phyloP scores from a whole-genome alignment of 1,140 invertebrate species.

The Drosophila bocki region DNA sequence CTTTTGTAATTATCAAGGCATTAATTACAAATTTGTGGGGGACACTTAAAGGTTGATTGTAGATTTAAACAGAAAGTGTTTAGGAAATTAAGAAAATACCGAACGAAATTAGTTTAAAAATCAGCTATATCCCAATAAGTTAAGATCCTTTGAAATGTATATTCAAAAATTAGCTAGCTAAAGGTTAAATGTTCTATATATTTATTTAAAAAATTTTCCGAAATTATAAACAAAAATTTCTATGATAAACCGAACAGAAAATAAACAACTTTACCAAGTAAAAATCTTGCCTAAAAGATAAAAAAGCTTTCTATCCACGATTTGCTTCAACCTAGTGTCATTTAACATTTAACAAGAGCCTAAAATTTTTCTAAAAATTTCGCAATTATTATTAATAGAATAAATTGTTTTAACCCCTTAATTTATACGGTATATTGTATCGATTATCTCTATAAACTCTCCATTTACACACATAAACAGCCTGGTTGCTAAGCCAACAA shows the following conservation, averaged over 20 bases:
- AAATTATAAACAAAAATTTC: background rate
- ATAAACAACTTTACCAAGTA: background rate
- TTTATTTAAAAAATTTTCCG: too few species aligned
- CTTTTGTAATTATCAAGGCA: constrained; percentile 7
- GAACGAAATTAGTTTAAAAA: background rate
- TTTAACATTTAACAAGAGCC: too few species aligned
- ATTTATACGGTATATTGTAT: background rate
- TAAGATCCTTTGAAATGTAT: background rate
- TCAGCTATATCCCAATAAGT: background rate
- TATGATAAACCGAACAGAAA: background rate
- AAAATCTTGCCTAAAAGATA: background rate
- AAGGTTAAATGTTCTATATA: background rate
- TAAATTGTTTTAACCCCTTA: background rate
- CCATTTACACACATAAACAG: background rate
- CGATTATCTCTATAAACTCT: background rate
- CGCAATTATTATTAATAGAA: background rate
- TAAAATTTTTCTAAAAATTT: background rate
- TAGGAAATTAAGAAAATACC: background rate
- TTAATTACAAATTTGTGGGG: constrained; percentile 6
- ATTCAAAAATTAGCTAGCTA: background rate
- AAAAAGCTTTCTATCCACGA: background rate
- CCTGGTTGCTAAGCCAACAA: constrained; percentile 14
- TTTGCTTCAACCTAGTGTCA: background rate
- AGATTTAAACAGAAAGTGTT: background rate
- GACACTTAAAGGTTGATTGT: background rate